These are phyloP conservation scores for Drosophila obscura DNA, from an alignment of 1,140 invertebrate genomes.

Conservation along the genomic window DNA sequence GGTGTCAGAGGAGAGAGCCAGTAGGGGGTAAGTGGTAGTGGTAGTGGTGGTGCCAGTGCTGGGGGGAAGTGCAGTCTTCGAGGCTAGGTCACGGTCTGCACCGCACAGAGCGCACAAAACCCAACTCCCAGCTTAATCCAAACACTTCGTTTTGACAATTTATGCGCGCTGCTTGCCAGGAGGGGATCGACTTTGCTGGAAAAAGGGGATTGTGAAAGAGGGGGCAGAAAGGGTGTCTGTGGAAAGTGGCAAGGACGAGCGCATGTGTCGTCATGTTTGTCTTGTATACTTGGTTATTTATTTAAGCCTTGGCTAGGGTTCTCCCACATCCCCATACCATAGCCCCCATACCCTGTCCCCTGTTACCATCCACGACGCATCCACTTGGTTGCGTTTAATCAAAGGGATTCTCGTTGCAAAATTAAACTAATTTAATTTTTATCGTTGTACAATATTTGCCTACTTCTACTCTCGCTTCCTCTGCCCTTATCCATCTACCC, in stretches of 20 bases:
- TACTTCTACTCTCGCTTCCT: not conserved
- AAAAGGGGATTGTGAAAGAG: not conserved
- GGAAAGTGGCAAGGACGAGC: conserved; percentile 8
- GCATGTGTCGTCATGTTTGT: conserved; percentile 67
- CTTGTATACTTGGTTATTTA: conserved; percentile 66
- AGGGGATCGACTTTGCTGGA: too few relatives aligned
- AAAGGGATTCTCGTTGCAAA: conserved; percentile 70
- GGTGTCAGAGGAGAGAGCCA: conserved; percentile 13
- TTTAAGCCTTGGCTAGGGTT: conserved; percentile 35
- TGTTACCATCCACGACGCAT: conserved; percentile 18
- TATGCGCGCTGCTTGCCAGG: conserved; percentile 53
- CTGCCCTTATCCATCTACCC: not conserved
- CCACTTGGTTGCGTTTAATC: conserved; percentile 66
- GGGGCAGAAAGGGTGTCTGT: not conserved
- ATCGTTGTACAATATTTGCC: conserved; percentile 17
- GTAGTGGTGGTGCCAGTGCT: too few relatives aligned
- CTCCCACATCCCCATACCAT: not conserved
- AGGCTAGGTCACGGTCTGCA: conserved; percentile 45
- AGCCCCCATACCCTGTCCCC: not conserved
- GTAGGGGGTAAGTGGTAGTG: not conserved
- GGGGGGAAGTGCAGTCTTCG: conserved; percentile 19
- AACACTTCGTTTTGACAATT: conserved; percentile 75
- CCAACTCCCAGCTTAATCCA: conserved; percentile 58
- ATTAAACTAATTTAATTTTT: conserved; percentile 68
- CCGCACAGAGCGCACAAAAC: conserved; percentile 20